Conservation (phyloP, 2,113 vertebrate species). For the Ploceus nigricollis region DNA sequence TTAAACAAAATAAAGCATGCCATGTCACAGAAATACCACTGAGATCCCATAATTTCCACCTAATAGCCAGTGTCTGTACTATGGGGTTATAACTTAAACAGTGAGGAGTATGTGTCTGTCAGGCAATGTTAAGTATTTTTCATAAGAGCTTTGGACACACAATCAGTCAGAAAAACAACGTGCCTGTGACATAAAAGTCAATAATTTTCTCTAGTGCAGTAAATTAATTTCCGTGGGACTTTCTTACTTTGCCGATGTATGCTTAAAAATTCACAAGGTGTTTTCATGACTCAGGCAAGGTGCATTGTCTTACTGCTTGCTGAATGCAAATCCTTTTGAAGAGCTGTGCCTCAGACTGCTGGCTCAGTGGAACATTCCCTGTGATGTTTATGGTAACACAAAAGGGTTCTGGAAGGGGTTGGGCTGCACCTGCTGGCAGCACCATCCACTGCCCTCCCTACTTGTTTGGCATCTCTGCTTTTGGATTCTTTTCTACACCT, state of each 20-base stretch:
- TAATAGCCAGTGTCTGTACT: neutral
- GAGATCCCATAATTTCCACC: constrained; percentile 21
- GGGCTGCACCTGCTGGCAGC: neutral
- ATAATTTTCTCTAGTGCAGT: neutral
- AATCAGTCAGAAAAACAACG: neutral
- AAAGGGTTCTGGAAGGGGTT: neutral
- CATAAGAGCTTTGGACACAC: neutral
- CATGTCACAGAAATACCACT: constrained; percentile 51
- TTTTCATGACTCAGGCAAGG: neutral
- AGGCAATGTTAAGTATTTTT: neutral
- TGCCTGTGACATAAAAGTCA: neutral
- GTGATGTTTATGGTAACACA: neutral
- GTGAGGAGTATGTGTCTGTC: neutral
- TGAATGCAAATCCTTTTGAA: neutral
- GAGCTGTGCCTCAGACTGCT: neutral
- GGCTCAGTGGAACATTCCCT: neutral
- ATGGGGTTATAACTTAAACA: neutral
- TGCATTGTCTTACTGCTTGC: neutral
- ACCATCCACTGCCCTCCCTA: neutral
- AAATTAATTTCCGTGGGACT: neutral
- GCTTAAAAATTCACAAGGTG: neutral
- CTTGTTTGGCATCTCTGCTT: neutral
- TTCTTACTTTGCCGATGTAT: neutral
- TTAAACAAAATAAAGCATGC: constrained; percentile 68
- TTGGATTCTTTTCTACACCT: neutral